Conservation (phyloP, 1,140 invertebrate species). For the Tachypleus tridentatus region DNA sequence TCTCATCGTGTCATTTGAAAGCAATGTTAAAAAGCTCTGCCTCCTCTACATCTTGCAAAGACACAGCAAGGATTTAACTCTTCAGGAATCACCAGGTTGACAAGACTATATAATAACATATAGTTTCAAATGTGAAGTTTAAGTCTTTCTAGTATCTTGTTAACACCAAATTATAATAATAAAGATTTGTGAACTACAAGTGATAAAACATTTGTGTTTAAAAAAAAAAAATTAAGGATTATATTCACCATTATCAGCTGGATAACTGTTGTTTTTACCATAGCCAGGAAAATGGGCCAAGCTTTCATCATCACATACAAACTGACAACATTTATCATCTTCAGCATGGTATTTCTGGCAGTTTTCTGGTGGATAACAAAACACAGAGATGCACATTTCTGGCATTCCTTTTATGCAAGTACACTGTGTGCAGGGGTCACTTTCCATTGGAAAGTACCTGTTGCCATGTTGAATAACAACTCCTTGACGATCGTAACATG, state of each 20-base stretch:
- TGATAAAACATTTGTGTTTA: too few relatives aligned
- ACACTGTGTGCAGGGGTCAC: conserved; percentile 30
- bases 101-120: too few relatives aligned
- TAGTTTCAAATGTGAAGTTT: too few relatives aligned
- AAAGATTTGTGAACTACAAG: neutral
- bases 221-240: neutral
- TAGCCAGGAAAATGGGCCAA: neutral
- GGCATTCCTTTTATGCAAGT: conserved; percentile 28
- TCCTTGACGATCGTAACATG: conserved; percentile 8
- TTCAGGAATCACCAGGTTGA: too few relatives aligned
- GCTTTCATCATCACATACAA: conserved; percentile 26
- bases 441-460: conserved; percentile 27
- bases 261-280: neutral
- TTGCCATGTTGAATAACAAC: conserved; percentile 25
- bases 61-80: too few relatives aligned
- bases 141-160: neutral
- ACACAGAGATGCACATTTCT: conserved; percentile 30
- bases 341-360: conserved; percentile 24
- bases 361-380: conserved; percentile 30
- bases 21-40: too few relatives aligned
- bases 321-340: conserved; percentile 30
- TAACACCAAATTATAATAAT: neutral
- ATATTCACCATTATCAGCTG: neutral
- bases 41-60: too few relatives aligned
- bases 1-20: too few relatives aligned